Percentiles rank a stretch among this genome's conserved stretches.
These are phyloP conservation scores for Zosterops borbonicus DNA, from an alignment of 2,113 vertebrate species.

Conservation along the genomic window DNA sequence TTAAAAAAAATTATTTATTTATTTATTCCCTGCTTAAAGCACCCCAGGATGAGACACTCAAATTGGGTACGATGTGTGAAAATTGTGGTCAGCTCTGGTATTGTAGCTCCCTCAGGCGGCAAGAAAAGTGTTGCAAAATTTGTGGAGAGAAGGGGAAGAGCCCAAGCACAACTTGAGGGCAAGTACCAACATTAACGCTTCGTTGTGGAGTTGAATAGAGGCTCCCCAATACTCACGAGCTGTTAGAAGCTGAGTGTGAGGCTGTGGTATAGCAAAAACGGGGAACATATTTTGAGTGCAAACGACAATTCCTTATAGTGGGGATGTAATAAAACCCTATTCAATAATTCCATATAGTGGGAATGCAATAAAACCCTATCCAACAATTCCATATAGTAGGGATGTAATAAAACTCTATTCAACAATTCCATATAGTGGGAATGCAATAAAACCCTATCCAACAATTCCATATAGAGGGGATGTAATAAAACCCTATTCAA, in stretches of 20 bases:
- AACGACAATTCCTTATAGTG: not conserved
- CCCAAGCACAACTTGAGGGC: not conserved
- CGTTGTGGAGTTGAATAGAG: not conserved
- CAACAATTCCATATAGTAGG: too few species aligned
- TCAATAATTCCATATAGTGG: not conserved
- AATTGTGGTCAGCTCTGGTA: not conserved
- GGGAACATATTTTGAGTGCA: not conserved
- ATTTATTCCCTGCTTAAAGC: not conserved
- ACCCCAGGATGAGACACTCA: too few species aligned
- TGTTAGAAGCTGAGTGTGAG: not conserved
- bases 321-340: not conserved
- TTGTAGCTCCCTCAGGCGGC: not conserved
- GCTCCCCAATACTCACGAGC: not conserved
- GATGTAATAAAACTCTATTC: not conserved
- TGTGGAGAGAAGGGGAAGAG: too few species aligned
- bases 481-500: not conserved
- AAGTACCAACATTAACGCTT: not conserved
- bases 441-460: not conserved
- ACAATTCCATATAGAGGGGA: not conserved
- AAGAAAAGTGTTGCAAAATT: not conserved
- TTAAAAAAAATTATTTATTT: not conserved
- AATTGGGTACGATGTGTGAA: not conserved
- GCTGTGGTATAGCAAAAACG: not conserved
- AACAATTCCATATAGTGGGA: not conserved
- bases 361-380: too few species aligned